These are phyloP conservation scores for Paraescarpia echinospica DNA, from an alignment of 1,140 invertebrate genomes.

Conservation along the genomic window DNA sequence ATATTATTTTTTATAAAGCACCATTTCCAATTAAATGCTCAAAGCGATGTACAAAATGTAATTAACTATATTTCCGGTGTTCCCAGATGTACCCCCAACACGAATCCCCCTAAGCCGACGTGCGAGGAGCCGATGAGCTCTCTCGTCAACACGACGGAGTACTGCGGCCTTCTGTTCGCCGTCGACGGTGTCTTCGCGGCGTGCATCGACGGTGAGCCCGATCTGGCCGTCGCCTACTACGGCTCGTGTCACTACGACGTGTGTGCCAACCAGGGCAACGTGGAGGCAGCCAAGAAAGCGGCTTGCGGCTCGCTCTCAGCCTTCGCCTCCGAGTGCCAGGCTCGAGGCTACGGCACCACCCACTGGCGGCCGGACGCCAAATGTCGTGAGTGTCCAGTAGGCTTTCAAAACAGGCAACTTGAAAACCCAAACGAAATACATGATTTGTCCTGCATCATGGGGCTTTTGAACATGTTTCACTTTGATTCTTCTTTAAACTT, in stretches of 20 bases:
- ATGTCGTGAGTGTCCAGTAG: neutral
- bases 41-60: too few relatives aligned
- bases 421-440: too few relatives aligned
- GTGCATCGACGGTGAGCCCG: neutral
- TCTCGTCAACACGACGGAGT: neutral
- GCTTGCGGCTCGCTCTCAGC: slow-evolving; percentile 1
- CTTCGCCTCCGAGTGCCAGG: neutral
- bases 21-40: too few relatives aligned
- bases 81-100: neutral
- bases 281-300: neutral
- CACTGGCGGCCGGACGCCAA: slow-evolving; percentile 8
- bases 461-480: too few relatives aligned
- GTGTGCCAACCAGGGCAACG: slow-evolving; percentile 14
- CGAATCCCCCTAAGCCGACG: neutral
- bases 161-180: neutral
- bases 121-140: neutral
- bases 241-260: slow-evolving; percentile 1
- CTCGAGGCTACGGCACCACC: neutral
- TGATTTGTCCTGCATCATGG: too few relatives aligned
- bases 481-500: too few relatives aligned
- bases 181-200: neutral
- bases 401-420: too few relatives aligned
- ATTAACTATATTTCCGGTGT: neutral
- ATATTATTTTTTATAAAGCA: too few relatives aligned
- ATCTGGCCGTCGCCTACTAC: neutral